Conservation (phyloP, 2,888 invertebrate genomes). For the Antheraea yamamai region DNA sequence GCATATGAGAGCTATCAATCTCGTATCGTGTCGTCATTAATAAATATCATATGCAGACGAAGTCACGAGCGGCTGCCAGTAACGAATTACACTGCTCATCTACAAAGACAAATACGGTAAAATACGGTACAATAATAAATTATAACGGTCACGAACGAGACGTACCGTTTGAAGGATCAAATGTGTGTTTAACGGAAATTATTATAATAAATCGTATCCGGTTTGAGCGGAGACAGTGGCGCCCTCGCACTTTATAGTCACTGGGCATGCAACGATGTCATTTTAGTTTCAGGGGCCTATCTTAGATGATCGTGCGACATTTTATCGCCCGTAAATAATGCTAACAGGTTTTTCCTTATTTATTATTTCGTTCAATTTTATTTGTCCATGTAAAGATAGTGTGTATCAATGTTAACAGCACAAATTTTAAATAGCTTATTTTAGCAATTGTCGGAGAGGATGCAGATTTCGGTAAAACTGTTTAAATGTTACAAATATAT, state of each 20-base stretch:
- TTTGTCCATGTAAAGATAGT: too few relatives aligned
- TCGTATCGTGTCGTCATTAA: too few relatives aligned
- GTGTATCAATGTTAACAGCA: too few relatives aligned
- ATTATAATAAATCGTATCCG: constrained; percentile 69
- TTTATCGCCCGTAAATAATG: background rate
- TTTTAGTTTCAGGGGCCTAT: constrained; percentile 45
- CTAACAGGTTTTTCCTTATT: background rate
- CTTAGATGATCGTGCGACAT: constrained; percentile 29
- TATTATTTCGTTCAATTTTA: background rate
- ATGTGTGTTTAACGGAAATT: constrained; percentile 61
- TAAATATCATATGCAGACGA: background rate
- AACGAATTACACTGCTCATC: background rate
- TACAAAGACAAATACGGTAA: too few relatives aligned
- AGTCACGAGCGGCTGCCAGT: background rate
- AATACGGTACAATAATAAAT: background rate
- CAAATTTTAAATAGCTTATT: too few relatives aligned
- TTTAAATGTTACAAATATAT: too few relatives aligned
- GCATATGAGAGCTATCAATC: too few relatives aligned
- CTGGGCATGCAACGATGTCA: constrained; percentile 62
- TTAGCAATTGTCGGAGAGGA: too few relatives aligned
- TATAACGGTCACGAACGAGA: constrained; percentile 16
- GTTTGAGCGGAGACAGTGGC: constrained; percentile 59
- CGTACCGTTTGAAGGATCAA: constrained; percentile 35
- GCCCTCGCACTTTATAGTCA: constrained; percentile 52
- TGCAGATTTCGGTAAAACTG: too few relatives aligned